Evolutionary conservation across 2,888 invertebrate genomes (phyloP), one percentile per base, ranked within the genome.

Genomic region (Elmis aenea): DNA sequence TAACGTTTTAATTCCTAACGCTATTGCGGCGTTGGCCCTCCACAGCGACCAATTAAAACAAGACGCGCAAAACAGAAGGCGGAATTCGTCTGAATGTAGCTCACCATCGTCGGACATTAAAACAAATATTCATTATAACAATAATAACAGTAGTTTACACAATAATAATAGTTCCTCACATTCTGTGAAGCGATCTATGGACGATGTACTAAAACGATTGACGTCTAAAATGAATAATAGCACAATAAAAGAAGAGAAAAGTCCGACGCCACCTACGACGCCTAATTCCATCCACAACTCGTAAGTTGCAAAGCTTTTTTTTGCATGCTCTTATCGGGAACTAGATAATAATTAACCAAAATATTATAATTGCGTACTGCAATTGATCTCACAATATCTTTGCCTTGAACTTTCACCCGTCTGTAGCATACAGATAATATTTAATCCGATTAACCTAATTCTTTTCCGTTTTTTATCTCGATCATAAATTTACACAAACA

Each of bases 161-260:
- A 79, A 79, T 59, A 79, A 78, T 54, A 79, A 79, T 59, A 64
- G 70, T 71, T 67, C 68, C 48, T 72, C 68, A 49, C 75, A 75
- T 38, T 77, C 78, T 42, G 73, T 77, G 53, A 85, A 85, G 69
- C 74, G 85, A 67, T 85, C 89, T 43, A 91, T 92, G 91, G 91
- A 92, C 72, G 89, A 91, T 72, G 91, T 92, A 25, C 74, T 90
- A 33, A 87, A 88, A 69, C 78, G 86, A 66, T 75, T 76, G 54
- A 89, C 87, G 48, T 85, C 87, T 45, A 90, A 89, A 70, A 85
- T 86, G 80, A 82, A 83, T 64, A 83, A 80, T 65, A 83, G 82
- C 59, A 81, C 81, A 22, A 75, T 83, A 45, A 79, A 81, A 45
- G 78, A 83, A 54, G 82, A 84, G 62, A 81, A 80, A 58, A 76